These are phyloP conservation scores for Talpa occidentalis DNA, from an alignment of 2,113 vertebrate species.

Conservation along the genomic window DNA sequence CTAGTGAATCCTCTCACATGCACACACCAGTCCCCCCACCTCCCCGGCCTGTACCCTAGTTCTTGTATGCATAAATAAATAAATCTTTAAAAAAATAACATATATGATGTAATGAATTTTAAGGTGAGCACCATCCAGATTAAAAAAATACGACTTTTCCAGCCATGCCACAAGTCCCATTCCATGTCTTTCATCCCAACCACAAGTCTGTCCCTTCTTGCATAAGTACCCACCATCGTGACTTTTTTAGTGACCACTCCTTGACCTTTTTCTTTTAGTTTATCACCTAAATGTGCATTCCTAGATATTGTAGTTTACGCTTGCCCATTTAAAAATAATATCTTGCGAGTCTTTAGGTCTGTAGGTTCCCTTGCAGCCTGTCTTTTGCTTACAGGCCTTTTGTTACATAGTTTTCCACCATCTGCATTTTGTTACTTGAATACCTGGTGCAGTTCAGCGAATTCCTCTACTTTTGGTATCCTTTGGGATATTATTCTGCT, in stretches of 20 bases:
- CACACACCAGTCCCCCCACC: no score
- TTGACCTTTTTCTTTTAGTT: neutral
- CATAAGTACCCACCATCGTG: neutral
- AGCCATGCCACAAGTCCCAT: neutral
- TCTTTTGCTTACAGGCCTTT: neutral
- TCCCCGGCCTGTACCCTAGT: no score
- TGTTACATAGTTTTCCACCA: neutral
- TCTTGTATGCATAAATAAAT: no score
- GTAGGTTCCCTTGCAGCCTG: neutral
- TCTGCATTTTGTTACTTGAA: conserved; percentile 10
- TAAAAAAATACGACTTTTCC: neutral
- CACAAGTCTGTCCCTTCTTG: neutral
- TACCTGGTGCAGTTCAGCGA: neutral
- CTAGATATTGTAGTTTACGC: neutral
- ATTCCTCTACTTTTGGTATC: neutral
- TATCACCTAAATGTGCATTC: neutral
- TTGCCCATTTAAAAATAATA: neutral
- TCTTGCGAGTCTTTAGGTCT: neutral
- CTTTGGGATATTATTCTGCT: neutral
- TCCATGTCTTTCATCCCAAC: neutral
- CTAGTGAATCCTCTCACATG: no score
- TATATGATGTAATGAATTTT: neutral
- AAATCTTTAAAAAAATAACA: no score
- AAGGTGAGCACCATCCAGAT: neutral
- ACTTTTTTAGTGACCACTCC: neutral